phyloP scores from a whole-genome alignment of 2,797 vertebrate genomes.

The Falco biarmicus region DNA sequence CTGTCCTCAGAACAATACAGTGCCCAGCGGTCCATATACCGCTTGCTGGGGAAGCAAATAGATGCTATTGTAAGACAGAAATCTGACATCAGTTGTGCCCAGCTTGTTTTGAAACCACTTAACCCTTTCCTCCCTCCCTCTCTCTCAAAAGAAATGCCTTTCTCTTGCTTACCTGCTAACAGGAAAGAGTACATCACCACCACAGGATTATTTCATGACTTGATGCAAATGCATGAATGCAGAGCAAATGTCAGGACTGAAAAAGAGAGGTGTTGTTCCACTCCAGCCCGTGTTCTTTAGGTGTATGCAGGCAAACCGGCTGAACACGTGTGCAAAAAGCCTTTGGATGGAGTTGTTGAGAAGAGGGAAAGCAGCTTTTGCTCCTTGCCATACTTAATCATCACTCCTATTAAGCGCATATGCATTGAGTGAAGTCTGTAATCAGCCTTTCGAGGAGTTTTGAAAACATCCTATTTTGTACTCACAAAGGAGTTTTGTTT shows the following conservation, averaged over 20 bases:
- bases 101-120: conserved; percentile 29
- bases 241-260: not conserved
- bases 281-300: not conserved
- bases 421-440: not conserved
- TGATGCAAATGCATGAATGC: not conserved
- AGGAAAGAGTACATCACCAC: not conserved
- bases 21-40: conserved; percentile 8
- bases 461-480: not conserved
- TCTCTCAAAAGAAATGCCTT: not conserved
- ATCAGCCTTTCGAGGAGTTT: not conserved
- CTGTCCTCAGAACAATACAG: conserved; percentile 13
- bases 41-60: conserved; percentile 61
- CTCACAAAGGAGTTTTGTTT: not conserved
- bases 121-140: conserved; percentile 11
- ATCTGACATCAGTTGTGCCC: conserved; percentile 14
- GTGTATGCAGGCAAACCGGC: accelerated
- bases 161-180: not conserved
- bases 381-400: not conserved
- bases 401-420: not conserved
- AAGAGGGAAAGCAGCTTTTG: not conserved
- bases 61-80: conserved; percentile 61
- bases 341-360: not conserved
- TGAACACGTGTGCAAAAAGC: not conserved
- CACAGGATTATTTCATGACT: not conserved
- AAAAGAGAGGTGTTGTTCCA: not conserved